A percentile compares a stretch with the other conserved stretches of the same genome.
These are phyloP conservation scores for Ceriagrion tenellum DNA, from an alignment of 2,888 invertebrate genomes.

Conservation along the genomic window DNA sequence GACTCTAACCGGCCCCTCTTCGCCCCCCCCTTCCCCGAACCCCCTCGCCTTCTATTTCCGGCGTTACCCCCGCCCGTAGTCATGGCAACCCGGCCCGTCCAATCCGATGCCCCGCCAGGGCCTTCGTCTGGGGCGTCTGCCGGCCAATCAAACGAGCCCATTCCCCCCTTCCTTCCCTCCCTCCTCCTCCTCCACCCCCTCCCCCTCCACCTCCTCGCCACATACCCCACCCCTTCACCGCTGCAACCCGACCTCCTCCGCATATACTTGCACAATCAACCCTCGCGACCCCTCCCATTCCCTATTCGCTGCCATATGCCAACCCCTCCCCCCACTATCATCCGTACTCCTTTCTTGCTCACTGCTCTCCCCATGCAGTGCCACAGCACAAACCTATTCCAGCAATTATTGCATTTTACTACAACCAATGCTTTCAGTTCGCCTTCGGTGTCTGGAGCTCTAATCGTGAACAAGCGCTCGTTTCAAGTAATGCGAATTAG, in stretches of 20 bases:
- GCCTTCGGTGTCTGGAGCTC: too few relatives aligned
- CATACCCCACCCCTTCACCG: neutral
- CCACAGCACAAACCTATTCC: too few relatives aligned
- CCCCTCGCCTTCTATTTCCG: constrained; percentile 36
- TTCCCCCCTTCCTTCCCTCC: neutral
- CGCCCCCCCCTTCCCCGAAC: neutral
- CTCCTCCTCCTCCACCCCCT: neutral
- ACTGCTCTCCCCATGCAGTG: too few relatives aligned
- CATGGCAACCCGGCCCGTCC: constrained; percentile 58
- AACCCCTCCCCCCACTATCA: too few relatives aligned
- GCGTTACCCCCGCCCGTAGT: constrained; percentile 30
- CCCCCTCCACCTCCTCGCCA: neutral
- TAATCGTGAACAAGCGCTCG: too few relatives aligned
- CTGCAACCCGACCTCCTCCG: neutral
- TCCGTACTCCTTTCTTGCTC: too few relatives aligned
- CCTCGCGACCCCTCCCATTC: too few relatives aligned
- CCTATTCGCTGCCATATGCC: too few relatives aligned
- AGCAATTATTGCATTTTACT: too few relatives aligned
- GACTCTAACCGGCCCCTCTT: neutral
- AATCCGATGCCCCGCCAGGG: constrained; percentile 50
- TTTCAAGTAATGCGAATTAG: too few relatives aligned
- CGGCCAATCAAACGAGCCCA: constrained; percentile 12
- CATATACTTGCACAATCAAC: too few relatives aligned
- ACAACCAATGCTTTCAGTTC: too few relatives aligned
- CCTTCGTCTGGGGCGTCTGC: constrained; percentile 23